Evolutionary conservation across 2,113 vertebrate species (phyloP), one percentile per base, ranked within the genome.

Genomic region (Malurus alboscapulatus): DNA sequence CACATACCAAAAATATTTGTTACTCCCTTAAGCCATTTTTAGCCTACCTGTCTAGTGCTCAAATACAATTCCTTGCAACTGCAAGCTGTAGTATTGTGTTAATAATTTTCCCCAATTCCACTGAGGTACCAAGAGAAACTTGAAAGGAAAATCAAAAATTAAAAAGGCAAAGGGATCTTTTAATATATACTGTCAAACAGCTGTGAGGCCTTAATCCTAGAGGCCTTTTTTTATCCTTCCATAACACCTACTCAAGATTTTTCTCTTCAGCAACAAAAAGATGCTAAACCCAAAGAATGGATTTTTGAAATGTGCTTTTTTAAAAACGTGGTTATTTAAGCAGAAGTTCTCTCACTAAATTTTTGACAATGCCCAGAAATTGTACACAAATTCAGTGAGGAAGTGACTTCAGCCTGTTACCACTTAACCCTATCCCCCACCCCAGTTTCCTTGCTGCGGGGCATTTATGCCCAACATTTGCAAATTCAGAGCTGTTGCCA

Each of bases 131-230:
- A 67, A 83, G 42, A 92, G 63, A 93, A 93, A 92, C 92, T 96
- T 95, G 94, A 96, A 96, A 96, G 89, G 78, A 89, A 95, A 93
- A 92, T 89, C 42, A 94, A 94, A 95, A 96, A 96, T 94, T 95
- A 84, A 90, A 88, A 85, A 82, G 66, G 72, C 87, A 96, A 96
- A 97, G 58, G 61, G 76, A 92, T 95, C 94, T 90, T 92, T 93
- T 91, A 92, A 91, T 90, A 92, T 76, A 71, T 48, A 74, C 93
- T 90, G 82, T 95, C 90, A 93, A 91, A 92, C 47, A 81, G 72
- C 76, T 93, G 73, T 68, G 62, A 94, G 85, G 68, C 87, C 90
- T 84, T 94, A 76, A 86, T 95, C 90, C 74, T 89, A 57, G 85
- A 80, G 69, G 57, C n/a, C 19, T 87, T 82, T 89, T 90, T 93